Evolutionary conservation across 2,797 vertebrate species (phyloP).

Genomic region (Strix occidentalis): DNA sequence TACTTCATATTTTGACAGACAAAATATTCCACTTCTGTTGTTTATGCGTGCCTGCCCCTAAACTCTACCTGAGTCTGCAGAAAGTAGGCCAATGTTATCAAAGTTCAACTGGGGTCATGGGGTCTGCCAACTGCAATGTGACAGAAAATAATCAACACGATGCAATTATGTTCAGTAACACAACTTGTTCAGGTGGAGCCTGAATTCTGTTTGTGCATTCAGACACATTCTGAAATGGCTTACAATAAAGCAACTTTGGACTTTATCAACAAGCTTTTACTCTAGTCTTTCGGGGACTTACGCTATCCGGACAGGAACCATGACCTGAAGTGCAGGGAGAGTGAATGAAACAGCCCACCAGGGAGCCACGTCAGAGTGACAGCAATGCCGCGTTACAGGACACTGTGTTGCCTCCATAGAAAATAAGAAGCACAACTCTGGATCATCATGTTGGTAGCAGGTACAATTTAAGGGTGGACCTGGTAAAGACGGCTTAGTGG

Average conservation of each 20-base stretch:
- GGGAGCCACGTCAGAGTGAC: neutral
- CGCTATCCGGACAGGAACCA: neutral
- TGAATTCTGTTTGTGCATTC: neutral
- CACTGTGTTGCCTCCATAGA: accelerated
- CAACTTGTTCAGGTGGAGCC: neutral
- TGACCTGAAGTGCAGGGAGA: neutral
- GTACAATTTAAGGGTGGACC: neutral
- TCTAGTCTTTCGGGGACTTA: neutral
- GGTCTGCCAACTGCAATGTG: neutral
- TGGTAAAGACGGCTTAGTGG: neutral
- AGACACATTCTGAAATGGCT: neutral
- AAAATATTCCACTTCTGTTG: neutral
- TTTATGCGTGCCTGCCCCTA: neutral
- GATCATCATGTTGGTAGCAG: neutral
- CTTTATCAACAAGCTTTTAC: neutral
- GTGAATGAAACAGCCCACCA: neutral
- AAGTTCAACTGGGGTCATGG: neutral
- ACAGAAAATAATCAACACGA: neutral
- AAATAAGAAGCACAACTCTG: neutral
- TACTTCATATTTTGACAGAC: neutral
- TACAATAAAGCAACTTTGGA: neutral
- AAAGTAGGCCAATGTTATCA: neutral
- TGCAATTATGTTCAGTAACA: neutral
- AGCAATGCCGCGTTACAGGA: accelerated
- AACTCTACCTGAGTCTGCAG: neutral